These are phyloP conservation scores for Drosophila leonis DNA, from an alignment of 2,888 invertebrate species.

Conservation along the genomic window DNA sequence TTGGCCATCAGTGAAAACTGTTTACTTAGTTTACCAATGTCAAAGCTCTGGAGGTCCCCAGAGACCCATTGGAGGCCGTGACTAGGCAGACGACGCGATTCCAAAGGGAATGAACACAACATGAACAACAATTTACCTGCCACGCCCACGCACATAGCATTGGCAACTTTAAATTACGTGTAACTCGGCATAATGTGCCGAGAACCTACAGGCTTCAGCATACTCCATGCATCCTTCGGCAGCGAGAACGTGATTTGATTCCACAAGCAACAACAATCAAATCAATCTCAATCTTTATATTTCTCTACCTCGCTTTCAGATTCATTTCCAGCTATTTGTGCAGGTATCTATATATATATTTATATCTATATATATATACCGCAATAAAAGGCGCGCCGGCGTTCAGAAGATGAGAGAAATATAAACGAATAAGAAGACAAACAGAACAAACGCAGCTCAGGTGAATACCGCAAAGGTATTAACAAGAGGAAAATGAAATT, in stretches of 20 bases:
- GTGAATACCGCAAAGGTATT: slow-evolving; percentile 53
- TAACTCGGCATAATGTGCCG: slow-evolving; percentile 24
- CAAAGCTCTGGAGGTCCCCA: slow-evolving; percentile 32
- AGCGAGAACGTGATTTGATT: slow-evolving; percentile 66
- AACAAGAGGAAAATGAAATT: slow-evolving; percentile 63
- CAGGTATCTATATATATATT: slow-evolving; percentile 5
- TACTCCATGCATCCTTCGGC: slow-evolving; percentile 53
- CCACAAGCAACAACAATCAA: slow-evolving; percentile 64
- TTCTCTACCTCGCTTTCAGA: slow-evolving; percentile 15
- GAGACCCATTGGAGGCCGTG: slow-evolving; percentile 31
- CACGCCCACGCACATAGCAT: slow-evolving; percentile 45
- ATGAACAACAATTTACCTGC: slow-evolving; percentile 32
- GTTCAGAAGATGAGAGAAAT: slow-evolving; percentile 30
- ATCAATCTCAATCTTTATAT: slow-evolving; percentile 63
- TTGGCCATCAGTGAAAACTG: slow-evolving; percentile 14
- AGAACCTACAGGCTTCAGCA: slow-evolving; percentile 11
- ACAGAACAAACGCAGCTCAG: slow-evolving; percentile 33
- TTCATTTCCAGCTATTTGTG: slow-evolving; percentile 12
- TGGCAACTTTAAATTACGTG: slow-evolving; percentile 51
- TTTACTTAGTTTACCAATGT: slow-evolving; percentile 14
- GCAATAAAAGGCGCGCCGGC: slow-evolving; percentile 54
- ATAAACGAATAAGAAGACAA: slow-evolving; percentile 19
- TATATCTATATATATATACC: background rate
- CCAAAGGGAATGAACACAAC: slow-evolving; percentile 36
- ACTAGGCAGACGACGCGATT: slow-evolving; percentile 17